Percentiles rank a stretch among this genome's conserved stretches.
phyloP scores from a whole-genome alignment of 2,113 vertebrate species.

The Ptyas mucosa region DNA sequence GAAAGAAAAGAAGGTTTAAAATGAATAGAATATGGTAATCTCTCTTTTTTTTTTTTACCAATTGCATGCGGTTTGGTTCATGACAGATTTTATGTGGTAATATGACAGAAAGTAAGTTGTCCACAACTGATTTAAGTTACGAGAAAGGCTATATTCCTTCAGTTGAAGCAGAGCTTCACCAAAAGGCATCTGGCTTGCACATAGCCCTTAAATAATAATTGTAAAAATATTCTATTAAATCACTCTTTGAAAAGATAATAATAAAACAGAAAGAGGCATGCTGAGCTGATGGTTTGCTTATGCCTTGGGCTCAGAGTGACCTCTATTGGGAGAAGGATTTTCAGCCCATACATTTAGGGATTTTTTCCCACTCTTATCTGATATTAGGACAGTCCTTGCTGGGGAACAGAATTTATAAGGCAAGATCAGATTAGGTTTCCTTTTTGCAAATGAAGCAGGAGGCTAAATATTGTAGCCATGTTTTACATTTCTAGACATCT shows the following conservation, averaged over 20 bases:
- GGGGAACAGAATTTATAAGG: neutral
- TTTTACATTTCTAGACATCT: neutral
- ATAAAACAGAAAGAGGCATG: neutral
- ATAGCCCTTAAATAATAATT: neutral
- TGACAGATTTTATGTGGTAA: neutral
- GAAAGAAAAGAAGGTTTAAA: neutral
- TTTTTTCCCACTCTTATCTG: rapidly evolving
- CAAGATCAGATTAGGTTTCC: neutral
- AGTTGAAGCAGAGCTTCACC: neutral
- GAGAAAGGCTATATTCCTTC: neutral
- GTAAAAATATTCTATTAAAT: neutral
- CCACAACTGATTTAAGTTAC: neutral
- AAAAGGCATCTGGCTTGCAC: neutral
- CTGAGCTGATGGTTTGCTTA: neutral
- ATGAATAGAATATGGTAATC: neutral
- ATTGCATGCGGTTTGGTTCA: neutral
- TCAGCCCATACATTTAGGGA: neutral
- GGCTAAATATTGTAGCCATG: neutral
- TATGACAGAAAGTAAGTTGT: neutral
- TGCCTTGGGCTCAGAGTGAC: neutral
- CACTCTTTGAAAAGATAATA: neutral
- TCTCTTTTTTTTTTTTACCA: neutral
- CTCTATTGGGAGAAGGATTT: constrained; percentile 35
- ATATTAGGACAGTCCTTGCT: neutral
- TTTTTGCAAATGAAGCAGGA: neutral